Conservation (phyloP, 2,888 invertebrate genomes). For the Scrobipalpa atriplicella region DNA sequence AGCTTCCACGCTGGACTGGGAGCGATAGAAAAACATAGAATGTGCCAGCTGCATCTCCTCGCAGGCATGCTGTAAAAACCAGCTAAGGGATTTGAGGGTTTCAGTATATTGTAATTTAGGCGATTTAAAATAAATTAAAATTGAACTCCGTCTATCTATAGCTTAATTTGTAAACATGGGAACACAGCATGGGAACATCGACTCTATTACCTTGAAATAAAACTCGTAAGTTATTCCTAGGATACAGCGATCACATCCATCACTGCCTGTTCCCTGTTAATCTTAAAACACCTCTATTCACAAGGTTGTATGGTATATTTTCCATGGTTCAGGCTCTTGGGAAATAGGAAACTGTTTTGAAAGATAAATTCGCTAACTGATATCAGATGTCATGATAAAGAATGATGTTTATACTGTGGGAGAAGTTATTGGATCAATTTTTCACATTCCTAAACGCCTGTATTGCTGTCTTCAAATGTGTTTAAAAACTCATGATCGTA, state of each 20-base stretch:
- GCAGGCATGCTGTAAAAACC: no score
- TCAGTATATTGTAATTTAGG: no score
- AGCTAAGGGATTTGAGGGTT: no score
- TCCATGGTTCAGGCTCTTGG: background rate
- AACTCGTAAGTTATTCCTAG: slow-evolving; percentile 1
- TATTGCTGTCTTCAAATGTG: no score
- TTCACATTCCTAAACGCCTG: background rate
- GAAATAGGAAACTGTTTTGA: slow-evolving; percentile 10
- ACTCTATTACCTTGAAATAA: slow-evolving; percentile 3
- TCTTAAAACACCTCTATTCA: background rate
- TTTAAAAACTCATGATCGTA: no score
- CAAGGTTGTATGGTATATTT: background rate
- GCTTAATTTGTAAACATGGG: background rate
- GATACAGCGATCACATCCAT: slow-evolving; percentile 1
- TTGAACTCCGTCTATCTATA: background rate
- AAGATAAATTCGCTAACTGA: background rate
- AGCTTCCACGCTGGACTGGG: no score
- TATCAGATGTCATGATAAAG: slow-evolving; percentile 11
- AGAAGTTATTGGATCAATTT: background rate
- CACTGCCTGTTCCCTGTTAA: background rate
- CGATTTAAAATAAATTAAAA: no score
- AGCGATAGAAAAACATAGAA: no score
- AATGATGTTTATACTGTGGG: background rate
- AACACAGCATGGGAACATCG: background rate
- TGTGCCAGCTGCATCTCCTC: no score